Conservation (phyloP, 2,797 vertebrate species). For the Botia kubotai region DNA sequence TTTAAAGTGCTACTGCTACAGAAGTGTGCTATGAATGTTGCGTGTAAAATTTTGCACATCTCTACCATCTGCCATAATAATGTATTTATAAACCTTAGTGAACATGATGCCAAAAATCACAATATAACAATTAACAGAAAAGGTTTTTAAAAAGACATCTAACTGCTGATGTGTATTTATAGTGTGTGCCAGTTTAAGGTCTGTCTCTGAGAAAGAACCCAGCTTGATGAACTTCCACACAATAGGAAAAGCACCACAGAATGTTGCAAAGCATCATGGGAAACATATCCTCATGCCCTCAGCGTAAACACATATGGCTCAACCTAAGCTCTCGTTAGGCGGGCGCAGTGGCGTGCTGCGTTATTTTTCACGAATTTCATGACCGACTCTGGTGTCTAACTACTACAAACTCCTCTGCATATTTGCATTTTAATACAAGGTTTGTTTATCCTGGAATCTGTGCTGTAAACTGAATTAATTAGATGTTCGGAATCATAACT, state of each 20-base stretch:
- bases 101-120: background rate
- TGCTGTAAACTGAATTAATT: slow-evolving; percentile 62
- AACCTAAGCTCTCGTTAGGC: slow-evolving; percentile 32
- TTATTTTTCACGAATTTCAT: slow-evolving; percentile 56
- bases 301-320: slow-evolving; percentile 36
- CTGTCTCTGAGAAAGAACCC: background rate
- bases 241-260: slow-evolving; percentile 5
- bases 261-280: slow-evolving; percentile 1
- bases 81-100: background rate
- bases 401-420: slow-evolving; percentile 45
- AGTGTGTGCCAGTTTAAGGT: background rate
- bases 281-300: slow-evolving; percentile 24
- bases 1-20: too few species aligned
- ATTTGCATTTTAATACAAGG: slow-evolving; percentile 64
- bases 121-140: background rate
- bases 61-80: background rate
- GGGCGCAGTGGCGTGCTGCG: slow-evolving; percentile 10
- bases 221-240: slow-evolving; percentile 24
- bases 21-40: too few species aligned
- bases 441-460: slow-evolving; percentile 62
- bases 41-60: background rate
- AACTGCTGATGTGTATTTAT: background rate
- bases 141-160: background rate
- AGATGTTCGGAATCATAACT: slow-evolving; percentile 60
- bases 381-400: slow-evolving; percentile 56